These are phyloP conservation scores for Centrocercus urophasianus DNA, from an alignment of 2,113 vertebrate genomes.

Conservation along the genomic window DNA sequence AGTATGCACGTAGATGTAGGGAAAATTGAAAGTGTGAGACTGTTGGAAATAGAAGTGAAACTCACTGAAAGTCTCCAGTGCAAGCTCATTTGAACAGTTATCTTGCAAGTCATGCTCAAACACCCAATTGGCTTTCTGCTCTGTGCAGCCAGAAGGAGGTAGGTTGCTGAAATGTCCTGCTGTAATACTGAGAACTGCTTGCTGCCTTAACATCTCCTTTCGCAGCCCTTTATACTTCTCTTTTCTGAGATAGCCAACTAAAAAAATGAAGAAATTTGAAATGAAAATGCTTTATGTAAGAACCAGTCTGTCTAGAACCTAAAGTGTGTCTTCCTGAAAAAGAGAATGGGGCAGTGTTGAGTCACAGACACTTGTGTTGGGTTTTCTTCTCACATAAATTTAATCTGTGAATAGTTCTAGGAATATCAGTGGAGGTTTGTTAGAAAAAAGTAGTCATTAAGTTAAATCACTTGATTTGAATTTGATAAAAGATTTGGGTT, in stretches of 20 bases:
- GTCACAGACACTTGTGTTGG: neutral
- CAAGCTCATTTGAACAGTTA: neutral
- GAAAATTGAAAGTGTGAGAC: neutral
- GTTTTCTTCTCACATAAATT: neutral
- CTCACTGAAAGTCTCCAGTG: neutral
- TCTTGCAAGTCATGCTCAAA: neutral
- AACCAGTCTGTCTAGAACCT: neutral
- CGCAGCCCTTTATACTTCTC: neutral
- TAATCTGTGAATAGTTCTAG: neutral
- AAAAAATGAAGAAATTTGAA: neutral
- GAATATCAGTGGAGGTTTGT: neutral
- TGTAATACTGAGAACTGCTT: neutral
- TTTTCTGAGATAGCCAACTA: neutral
- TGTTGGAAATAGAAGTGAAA: neutral
- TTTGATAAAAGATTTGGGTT: neutral
- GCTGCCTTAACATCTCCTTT: neutral
- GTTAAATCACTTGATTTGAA: neutral
- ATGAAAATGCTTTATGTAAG: neutral
- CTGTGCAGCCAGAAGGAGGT: neutral
- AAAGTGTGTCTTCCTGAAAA: neutral
- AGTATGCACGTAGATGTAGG: neutral
- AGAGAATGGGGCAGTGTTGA: neutral
- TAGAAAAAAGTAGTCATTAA: neutral
- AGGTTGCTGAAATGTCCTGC: neutral
- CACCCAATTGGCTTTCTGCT: neutral